Evolutionary conservation across 1,140 invertebrate species (phyloP), one percentile per base, ranked within the genome.

Genomic region (Lamellibrachia luymesi): DNA sequence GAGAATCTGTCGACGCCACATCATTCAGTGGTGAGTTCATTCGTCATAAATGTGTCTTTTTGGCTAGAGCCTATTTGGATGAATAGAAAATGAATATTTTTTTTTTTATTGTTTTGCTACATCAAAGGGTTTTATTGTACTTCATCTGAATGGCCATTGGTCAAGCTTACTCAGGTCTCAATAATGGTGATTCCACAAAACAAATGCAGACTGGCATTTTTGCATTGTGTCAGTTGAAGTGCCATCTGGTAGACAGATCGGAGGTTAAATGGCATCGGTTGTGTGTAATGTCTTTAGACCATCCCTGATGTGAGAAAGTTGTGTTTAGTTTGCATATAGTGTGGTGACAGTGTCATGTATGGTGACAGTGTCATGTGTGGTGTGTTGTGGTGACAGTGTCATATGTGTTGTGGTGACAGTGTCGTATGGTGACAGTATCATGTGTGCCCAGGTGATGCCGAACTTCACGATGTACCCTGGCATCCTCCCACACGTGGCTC

Each of bases 391-490:
- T 49, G 80, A n/a, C 52, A 17, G 91, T 93, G 89, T 51, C 38
- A 38, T 92, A 0, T 10, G 91, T 91, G 22, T 92, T 8, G 17
- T 90, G 94, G 51, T 93, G 91, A 38, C 38, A 38, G 38, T 38
- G 38, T 38, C 38, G 38, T 38, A 38, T 38, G 38, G 38, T 92
- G 91, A 49, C 64, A 93, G 92, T 92, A 92, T 93, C 64, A 80
- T 95, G 13, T 80, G 13, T 17, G 2, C 17, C 13, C 64, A 80
- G 64, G 94, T 96, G 49, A 93, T 97, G 92, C 96, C 97, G 90
- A 96, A 95, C 93, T 97, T 97, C 94, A 97, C 97, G 92, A 96
- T 97, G 51, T 98, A 97, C 96, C 97, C 97, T 8, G 97, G 97
- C 17, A 97, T 97, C 92, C 97, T 97, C 1, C 96, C 97, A 25